Base-by-base conservation (phyloP, 92 coral and sea anemone species). In the Porites divaricata region DNA sequence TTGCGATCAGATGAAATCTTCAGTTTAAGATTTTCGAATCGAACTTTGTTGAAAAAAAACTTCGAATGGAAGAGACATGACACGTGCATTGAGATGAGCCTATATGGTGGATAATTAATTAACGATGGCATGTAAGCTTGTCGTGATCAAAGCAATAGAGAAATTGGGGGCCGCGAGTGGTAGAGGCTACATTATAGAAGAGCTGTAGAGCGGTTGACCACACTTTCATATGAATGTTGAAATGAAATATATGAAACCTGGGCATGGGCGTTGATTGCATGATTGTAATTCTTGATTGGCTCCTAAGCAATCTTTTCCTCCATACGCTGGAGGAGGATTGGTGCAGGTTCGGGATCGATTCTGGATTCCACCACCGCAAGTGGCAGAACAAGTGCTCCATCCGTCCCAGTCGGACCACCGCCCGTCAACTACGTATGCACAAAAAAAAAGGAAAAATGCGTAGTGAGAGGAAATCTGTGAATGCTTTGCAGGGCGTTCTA, bases 321-420 rank as follows among this genome's bases (percentile, higher is more conserved):
- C 83, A 50, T 45, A 53, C 2, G 92, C 76, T 10, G 92, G 86
- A 1, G 53, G 65, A 8, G 92, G 92, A 53, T 84, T 84, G 77
- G 77, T 82, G 53, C 92, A 89, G 25, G 76, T 45, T 19, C 92
- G 70, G 11, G 23, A 24, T 8, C 88, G 83, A 20, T 35, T 63
- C 69, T 72, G 85, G 1, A 45, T 45, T 78, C 92, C 92, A 68
- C 85, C 73, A 12, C 76, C 92, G 78, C 92, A 89, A 4, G 81
- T 70, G 56, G 49, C 54, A 14, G 85, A 63, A 72, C 92, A 89
- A 0, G 45, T 1, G 23, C 78, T 26, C 92, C 92, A 89, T 1
- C 57, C 19, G 0, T 67, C 56, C 85, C 85, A 89, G 2, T 24
- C 16, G 8, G 91, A 76, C 88, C 88, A 83, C 6, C 58, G 23